phyloP scores from a whole-genome alignment of 1,140 invertebrate genomes.

The Leptonema lineaticorne region DNA sequence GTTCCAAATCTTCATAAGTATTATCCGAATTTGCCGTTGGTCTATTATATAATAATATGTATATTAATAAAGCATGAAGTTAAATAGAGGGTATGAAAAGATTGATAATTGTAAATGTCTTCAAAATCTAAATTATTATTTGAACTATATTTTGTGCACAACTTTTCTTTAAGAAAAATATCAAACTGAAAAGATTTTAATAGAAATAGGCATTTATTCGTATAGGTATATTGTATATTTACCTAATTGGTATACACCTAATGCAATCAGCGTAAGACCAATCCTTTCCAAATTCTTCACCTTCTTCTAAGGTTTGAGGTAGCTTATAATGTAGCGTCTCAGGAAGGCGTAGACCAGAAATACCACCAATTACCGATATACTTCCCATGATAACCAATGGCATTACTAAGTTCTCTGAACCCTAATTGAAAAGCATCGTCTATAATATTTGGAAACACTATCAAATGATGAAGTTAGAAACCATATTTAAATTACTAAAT shows the following conservation, averaged over 20 bases:
- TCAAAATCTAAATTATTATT: too few species aligned
- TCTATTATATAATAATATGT: conserved; percentile 44
- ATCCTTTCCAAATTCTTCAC: conserved; percentile 84
- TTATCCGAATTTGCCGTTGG: conserved; percentile 47
- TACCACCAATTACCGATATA: conserved; percentile 74
- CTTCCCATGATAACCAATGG: conserved; percentile 79
- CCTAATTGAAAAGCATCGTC: conserved; percentile 66
- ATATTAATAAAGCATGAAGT: background rate
- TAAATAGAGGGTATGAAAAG: too few species aligned
- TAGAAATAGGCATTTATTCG: too few species aligned
- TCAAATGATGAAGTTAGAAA: too few species aligned
- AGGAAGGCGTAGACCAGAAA: conserved; percentile 75
- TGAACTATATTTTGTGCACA: too few species aligned
- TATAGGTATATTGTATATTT: background rate
- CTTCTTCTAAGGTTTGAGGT: conserved; percentile 83
- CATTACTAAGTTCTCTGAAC: conserved; percentile 77
- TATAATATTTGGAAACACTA: too few species aligned
- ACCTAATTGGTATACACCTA: conserved; percentile 60
- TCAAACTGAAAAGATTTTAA: too few species aligned
- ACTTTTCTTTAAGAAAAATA: background rate
- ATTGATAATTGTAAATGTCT: too few species aligned
- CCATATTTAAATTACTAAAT: conserved; percentile 68
- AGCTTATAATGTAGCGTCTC: conserved; percentile 78
- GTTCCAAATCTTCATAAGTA: conserved; percentile 64
- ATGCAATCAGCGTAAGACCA: conserved; percentile 74